Evolutionary conservation across 2,888 invertebrate genomes (phyloP), one percentile per base, ranked within the genome.

Genomic region (Calameuta pallipes): DNA sequence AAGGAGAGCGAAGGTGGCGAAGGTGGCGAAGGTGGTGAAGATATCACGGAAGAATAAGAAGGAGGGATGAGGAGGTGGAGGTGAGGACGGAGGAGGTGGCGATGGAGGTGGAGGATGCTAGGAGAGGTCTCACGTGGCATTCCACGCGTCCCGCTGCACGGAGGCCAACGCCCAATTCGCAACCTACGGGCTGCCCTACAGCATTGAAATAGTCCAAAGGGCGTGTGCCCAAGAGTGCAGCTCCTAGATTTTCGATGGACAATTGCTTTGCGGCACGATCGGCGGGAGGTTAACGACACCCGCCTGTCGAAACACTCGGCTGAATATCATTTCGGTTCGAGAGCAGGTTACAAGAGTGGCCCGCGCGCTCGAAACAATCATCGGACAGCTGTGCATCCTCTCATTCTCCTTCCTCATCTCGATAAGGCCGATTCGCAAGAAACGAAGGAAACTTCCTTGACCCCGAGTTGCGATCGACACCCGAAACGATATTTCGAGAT

Each of bases 271-370:
- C 83, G 74, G 80, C 83, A 84, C 82, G 79, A 83, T 79, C 75
- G 80, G 84, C 87, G 82, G 80, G 85, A 88, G 90, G 90, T 90
- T 89, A 90, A 90, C 85, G 90, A 90, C 90, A 90, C 89, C 75
- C 84, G 82, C 83, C 86, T 88, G 89, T 88, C 89, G 89, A 88
- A 90, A 90, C 85, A 85, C 85, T 84, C 85, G 81, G 83, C 82
- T 85, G 89, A 88, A 90, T 89, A 88, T 89, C 85, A 86, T 89
- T 89, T 88, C 82, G 86, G 76, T 73, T 76, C 79, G 75, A 78
- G 78, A 78, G 75, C 78, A 78, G 75, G 78, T 83, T 83, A 80
- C 77, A 70, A 76, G 78, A 76, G 78, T 80, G 73, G 75, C 76
- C 73, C 37, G 33, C 30, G 77, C 75, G 76, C 73, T 71, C 74